Conservation (phyloP, 1,140 invertebrate genomes). For the Phortica variegata region DNA sequence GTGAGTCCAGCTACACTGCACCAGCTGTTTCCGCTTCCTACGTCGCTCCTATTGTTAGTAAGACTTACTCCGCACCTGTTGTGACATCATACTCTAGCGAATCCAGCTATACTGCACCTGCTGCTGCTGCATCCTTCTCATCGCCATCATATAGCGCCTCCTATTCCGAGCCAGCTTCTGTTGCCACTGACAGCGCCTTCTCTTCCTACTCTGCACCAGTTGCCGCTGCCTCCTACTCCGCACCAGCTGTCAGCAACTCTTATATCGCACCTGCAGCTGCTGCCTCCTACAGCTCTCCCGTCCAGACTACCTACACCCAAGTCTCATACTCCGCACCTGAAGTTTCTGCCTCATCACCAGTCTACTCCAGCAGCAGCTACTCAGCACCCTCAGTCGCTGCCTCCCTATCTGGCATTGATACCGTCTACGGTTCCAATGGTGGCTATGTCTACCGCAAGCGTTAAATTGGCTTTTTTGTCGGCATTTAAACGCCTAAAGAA, state of each 20-base stretch:
- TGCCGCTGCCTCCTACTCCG: constrained; percentile 7
- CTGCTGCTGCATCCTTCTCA: constrained; percentile 7
- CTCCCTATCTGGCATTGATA: constrained; percentile 14
- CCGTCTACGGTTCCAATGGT: constrained; percentile 40
- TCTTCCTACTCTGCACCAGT: constrained; percentile 13
- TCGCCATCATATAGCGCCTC: constrained; percentile 1
- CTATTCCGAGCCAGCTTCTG: constrained; percentile 15
- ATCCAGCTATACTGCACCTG: constrained; percentile 11
- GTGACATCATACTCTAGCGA: neutral
- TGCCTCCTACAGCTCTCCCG: constrained; percentile 13
- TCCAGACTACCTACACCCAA: neutral
- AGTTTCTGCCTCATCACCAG: neutral
- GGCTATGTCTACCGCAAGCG: constrained; percentile 37
- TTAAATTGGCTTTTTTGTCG: constrained; percentile 1
- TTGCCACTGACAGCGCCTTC: constrained; percentile 8
- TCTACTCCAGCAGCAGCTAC: constrained; percentile 13
- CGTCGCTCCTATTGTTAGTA: constrained; percentile 8
- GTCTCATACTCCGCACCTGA: constrained; percentile 16
- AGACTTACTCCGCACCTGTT: neutral
- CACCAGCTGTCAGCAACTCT: neutral
- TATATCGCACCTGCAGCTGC: no score
- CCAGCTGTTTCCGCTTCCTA: constrained; percentile 21
- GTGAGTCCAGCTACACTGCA: constrained; percentile 13
- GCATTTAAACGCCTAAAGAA: constrained; percentile 11
- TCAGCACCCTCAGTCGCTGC: neutral